phyloP scores from a whole-genome alignment of 2,797 vertebrate species.

The Avahi laniger region DNA sequence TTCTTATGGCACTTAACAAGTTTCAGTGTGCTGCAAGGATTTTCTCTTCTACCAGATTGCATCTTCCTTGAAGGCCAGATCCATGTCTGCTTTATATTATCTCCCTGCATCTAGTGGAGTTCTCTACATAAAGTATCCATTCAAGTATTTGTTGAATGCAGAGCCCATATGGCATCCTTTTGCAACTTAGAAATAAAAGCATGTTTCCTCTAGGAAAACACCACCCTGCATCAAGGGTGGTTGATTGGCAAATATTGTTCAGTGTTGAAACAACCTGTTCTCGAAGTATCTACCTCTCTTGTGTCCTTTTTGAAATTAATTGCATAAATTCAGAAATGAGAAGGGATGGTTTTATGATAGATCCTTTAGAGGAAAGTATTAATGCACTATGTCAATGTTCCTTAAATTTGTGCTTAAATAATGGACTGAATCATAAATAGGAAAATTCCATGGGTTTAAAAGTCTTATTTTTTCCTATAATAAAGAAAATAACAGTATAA shows the following conservation, averaged over 20 bases:
- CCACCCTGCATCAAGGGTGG: neutral
- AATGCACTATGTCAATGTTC: neutral
- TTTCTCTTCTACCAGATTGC: neutral
- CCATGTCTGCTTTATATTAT: neutral
- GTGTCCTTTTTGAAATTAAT: slow-evolving; percentile 8
- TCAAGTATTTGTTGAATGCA: neutral
- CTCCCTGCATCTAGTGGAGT: neutral
- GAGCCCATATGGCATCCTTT: neutral
- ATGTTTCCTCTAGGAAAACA: neutral
- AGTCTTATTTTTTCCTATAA: neutral
- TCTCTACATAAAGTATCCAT: neutral
- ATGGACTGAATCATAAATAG: neutral
- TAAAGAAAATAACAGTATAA: neutral
- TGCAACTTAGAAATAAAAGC: neutral
- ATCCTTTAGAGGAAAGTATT: neutral
- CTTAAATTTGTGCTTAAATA: neutral
- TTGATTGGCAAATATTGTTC: neutral
- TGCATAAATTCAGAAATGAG: neutral
- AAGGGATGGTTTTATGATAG: neutral
- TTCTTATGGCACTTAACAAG: neutral
- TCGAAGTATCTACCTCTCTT: neutral
- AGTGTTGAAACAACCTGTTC: neutral
- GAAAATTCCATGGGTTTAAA: neutral
- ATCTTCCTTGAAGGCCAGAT: slow-evolving; percentile 1
- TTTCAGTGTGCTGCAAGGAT: neutral